Evolutionary conservation across 2,113 vertebrate species (phyloP).

Genomic region (Corynorhinus townsendii): DNA sequence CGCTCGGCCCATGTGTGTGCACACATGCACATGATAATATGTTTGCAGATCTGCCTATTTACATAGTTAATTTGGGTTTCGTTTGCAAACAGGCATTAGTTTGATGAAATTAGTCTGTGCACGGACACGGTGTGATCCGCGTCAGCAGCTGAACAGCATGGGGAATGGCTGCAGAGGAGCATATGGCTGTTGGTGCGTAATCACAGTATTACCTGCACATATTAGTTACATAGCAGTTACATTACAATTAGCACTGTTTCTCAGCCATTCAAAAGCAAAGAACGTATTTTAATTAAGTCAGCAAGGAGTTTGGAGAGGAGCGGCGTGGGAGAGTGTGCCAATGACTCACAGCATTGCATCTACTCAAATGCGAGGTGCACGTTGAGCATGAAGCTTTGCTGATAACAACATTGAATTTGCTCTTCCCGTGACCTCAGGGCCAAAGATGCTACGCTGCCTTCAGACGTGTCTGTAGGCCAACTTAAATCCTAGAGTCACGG

Average conservation of each 20-base stretch:
- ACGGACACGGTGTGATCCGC: constrained; percentile 78
- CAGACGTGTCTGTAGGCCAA: not conserved
- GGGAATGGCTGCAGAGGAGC: constrained; percentile 70
- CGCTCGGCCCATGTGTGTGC: not conserved
- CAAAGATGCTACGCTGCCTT: not conserved
- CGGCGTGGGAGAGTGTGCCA: not conserved
- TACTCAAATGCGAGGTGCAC: not conserved
- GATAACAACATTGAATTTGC: not conserved
- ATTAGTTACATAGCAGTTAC: constrained; percentile 80
- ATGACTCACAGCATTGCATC: not conserved
- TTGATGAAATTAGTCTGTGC: constrained; percentile 83
- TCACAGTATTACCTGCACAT: constrained; percentile 81
- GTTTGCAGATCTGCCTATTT: constrained; percentile 81
- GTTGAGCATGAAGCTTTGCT: not conserved
- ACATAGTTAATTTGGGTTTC: constrained; percentile 82
- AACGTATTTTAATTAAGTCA: constrained; percentile 65
- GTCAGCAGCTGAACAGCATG: constrained; percentile 74
- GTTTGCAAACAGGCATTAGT: constrained; percentile 86
- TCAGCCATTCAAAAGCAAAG: constrained; percentile 51
- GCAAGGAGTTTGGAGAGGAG: constrained; percentile 32
- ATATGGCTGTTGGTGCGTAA: constrained; percentile 81
- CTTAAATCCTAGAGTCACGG: not conserved
- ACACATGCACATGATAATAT: constrained; percentile 71
- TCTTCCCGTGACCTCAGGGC: not conserved
- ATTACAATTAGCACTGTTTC: constrained; percentile 66